Conservation (phyloP, 2,888 invertebrate genomes). For the Calameuta pallipes region DNA sequence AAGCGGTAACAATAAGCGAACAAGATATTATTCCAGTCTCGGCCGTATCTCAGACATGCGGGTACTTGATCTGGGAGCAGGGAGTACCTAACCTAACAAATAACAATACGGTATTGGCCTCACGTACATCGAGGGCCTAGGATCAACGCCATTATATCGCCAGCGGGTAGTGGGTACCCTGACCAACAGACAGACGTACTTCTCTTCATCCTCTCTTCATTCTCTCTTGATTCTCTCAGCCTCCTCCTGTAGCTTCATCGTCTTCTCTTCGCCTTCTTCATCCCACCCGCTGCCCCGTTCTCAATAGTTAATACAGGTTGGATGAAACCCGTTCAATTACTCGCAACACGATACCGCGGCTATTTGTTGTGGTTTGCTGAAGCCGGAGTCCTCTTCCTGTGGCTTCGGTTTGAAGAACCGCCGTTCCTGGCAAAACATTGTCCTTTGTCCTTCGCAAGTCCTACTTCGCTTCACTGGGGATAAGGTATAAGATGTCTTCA, state of each 20-base stretch:
- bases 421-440: not conserved
- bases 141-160: conserved; percentile 50
- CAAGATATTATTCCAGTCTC: conserved; percentile 47
- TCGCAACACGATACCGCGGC: conserved; percentile 58
- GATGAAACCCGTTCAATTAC: conserved; percentile 58
- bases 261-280: conserved; percentile 9
- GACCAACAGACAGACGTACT: conserved; percentile 38
- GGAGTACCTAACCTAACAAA: conserved; percentile 53
- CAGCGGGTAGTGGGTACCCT: conserved; percentile 26
- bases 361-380: conserved; percentile 58
- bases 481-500: not conserved
- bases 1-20: conserved; percentile 50
- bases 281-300: conserved; percentile 31
- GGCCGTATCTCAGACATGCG: conserved; percentile 43
- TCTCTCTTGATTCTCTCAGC: conserved; percentile 1
- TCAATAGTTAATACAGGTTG: conserved; percentile 55
- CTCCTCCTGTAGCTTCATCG: not conserved
- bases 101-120: conserved; percentile 56
- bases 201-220: conserved; percentile 9
- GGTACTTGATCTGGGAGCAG: conserved; percentile 51
- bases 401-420: not conserved
- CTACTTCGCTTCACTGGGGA: not conserved
- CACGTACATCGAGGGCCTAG: conserved; percentile 47
- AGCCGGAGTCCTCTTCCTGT: conserved; percentile 17
- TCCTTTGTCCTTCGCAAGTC: conserved; percentile 9